Evolutionary conservation across 2,797 vertebrate species (phyloP), one percentile per base, ranked within the genome.

Genomic region (Synanceia verrucosa): DNA sequence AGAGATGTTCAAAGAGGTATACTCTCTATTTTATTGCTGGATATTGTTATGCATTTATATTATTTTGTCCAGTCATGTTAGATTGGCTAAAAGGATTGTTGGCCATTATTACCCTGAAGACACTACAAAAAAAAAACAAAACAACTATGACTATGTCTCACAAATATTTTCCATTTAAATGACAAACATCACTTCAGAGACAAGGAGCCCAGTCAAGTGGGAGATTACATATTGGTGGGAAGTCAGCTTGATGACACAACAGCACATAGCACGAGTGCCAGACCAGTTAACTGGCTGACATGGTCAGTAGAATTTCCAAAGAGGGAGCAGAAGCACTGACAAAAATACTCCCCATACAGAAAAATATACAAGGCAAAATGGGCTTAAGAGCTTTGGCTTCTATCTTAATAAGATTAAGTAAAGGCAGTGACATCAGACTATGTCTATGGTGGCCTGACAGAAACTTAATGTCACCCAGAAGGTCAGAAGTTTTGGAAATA

Each of bases 141-240:
- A 70, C 34, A 57, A 57, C 68, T 67, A 53, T 51, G 73, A 80
- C 60, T 59, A 56, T 9, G 43, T 48, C 44, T 5, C 13, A 33
- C 53, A 83, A 76, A 75, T 64, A 82, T 69, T 70, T 81, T 65
- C 44, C 26, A 57, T 46, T 52, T 19, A 48, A 68, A 69, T 50
- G 53, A 67, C 66, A 70, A 56, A 65, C 69, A 79, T 63, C 46
- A 34, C 39, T 37, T 37, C 12, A 10, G 56, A 66, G 72, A 82
- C 77, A 73, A 82, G 72, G 59, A 7, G 56, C 12, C 56, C 6
- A 36, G 52, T 73, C 5, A 41, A 34, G 23, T 48, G 57, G 36
- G 11, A 66, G 73, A 79, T 75, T 65, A 34, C 52, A 59, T 23
- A 34, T 29, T 70, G 65, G n/a, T 61, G 65, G 72, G 59, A 80